Evolutionary conservation across 2,888 invertebrate species (phyloP), one percentile per base, ranked within the genome.

Genomic region (Brachyptera risi): DNA sequence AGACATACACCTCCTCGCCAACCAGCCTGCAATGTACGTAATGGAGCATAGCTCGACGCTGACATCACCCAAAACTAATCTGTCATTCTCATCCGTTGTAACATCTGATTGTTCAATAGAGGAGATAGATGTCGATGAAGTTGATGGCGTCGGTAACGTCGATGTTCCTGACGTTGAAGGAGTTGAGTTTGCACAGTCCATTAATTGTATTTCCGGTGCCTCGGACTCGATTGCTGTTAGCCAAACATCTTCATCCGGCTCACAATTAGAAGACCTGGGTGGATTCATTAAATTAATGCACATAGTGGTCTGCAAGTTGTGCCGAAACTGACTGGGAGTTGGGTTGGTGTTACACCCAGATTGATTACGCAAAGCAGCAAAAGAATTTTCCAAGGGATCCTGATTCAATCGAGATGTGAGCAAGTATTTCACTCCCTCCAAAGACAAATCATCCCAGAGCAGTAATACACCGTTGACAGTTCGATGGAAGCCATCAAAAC

Each of bases 321-420:
- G 58, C 19, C 66, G 50, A 35, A 65, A 65, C 21, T 62, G 62
- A 37, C 63, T 31, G 21, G 64, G 58, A 21, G 66, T 64, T 9
- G 67, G 66, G 37, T 59, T 66, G 38, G 44, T 50, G 42, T 66
- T 67, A 54, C 65, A 68, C 15, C 69, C 69, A 5, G 65, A 63
- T 27, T 65, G 57, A 56, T 60, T 64, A 49, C 67, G 56, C 4
- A 68, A 26, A 7, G 64, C 63, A 4, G 68, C 68, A 63, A 68
- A 66, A 15, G 65, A 58, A 58, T 68, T 70, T 62, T 70, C 69
- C 3, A 69, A 24, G 1, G 68, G 62, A 60, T 69, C 69, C 58
- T 67, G 68, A 63, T 68, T 66, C 4, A 67, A 47, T n/a, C 66
- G 49, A 38, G 62, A 59, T 13, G 67, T 67, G 3, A 65, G 54